phyloP scores from a whole-genome alignment of 2,113 vertebrate genomes.

The Protobothrops flavoviridis region DNA sequence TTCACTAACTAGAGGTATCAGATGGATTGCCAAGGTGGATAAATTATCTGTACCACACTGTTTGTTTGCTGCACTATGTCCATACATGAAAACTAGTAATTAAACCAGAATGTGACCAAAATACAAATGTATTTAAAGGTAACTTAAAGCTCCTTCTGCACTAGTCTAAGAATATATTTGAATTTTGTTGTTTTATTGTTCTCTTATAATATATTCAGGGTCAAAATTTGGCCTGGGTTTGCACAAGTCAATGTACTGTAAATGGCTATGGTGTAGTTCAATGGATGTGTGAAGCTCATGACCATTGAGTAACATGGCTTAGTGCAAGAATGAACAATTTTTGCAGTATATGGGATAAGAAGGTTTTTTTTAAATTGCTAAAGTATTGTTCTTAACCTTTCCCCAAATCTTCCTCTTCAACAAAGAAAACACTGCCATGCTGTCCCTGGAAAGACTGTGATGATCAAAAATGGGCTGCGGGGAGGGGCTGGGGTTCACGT shows the following conservation, averaged over 20 bases:
- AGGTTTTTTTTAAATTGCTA: background rate
- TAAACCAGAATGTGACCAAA: background rate
- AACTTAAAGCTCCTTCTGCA: background rate
- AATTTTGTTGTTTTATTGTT: background rate
- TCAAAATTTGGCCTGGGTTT: background rate
- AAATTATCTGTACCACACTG: background rate
- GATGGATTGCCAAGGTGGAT: background rate
- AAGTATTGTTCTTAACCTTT: background rate
- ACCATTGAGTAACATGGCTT: background rate
- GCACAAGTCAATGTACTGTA: background rate
- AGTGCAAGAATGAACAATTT: background rate
- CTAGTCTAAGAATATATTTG: background rate
- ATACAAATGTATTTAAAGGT: background rate
- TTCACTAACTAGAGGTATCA: background rate
- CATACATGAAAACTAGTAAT: background rate
- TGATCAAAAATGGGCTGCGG: background rate
- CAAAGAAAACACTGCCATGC: background rate
- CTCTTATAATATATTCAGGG: background rate
- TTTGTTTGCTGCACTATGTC: background rate
- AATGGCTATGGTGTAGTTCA: background rate
- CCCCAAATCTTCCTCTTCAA: background rate
- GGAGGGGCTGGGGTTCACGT: background rate
- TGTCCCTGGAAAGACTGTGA: background rate
- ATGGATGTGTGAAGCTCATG: background rate
- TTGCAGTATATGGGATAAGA: background rate